Conservation (phyloP, 2,113 vertebrate genomes). For the Sphyrna mokarran region DNA sequence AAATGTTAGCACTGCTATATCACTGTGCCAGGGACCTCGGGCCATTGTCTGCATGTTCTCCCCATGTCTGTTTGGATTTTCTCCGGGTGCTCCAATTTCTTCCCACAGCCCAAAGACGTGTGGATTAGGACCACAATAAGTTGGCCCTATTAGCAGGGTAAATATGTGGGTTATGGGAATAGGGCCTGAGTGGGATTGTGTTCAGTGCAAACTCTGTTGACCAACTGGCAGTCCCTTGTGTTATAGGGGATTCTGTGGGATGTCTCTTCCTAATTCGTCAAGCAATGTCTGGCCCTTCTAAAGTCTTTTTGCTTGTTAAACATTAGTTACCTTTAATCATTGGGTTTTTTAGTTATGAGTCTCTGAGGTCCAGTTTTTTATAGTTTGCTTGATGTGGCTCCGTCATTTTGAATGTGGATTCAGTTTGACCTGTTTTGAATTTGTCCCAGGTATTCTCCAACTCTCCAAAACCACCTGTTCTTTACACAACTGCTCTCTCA, state of each 20-base stretch:
- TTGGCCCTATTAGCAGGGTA: no score
- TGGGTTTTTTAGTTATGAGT: not conserved
- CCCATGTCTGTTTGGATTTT: no score
- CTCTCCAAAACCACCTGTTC: not conserved
- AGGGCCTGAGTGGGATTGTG: no score
- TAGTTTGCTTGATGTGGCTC: not conserved
- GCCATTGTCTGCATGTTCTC: no score
- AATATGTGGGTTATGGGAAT: no score
- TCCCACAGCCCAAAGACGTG: no score
- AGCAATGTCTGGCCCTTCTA: not conserved
- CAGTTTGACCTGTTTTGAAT: not conserved
- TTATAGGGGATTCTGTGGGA: not conserved
- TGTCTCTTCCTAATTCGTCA: not conserved
- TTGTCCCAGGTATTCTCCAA: not conserved
- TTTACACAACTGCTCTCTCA: not conserved
- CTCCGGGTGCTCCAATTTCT: no score
- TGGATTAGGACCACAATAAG: no score
- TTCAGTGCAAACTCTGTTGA: no score
- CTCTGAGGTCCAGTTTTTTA: not conserved
- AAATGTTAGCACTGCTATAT: no score
- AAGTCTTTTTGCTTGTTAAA: not conserved
- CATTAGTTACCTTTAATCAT: not conserved
- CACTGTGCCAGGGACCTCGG: no score
- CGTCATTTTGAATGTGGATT: not conserved
- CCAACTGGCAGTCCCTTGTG: no score